Conservation (phyloP, 37 sponge, comb jelly and placozoan genomes). For the Theonella swinhoei region DNA sequence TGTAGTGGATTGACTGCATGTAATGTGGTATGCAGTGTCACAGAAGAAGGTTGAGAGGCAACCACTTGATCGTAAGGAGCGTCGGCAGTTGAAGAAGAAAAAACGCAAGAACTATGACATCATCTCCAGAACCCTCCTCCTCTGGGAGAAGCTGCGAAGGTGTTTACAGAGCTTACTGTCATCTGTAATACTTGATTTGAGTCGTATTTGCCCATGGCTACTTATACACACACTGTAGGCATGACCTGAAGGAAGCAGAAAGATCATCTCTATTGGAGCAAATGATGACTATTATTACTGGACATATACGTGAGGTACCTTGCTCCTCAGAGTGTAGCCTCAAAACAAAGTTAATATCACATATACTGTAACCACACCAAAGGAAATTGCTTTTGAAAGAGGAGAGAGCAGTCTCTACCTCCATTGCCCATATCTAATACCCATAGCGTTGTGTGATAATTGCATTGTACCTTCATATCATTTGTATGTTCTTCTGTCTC, state of each 20-base stretch:
- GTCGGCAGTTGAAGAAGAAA: conserved; percentile 20
- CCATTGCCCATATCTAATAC: background rate
- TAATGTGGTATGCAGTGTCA: background rate
- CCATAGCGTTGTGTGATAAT: background rate
- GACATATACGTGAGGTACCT: conserved; percentile 32
- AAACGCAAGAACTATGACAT: conserved; percentile 31
- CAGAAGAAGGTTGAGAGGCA: background rate
- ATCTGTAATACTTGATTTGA: background rate
- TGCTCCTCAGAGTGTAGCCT: no score
- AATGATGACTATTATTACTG: conserved; percentile 13
- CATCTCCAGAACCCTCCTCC: conserved; percentile 8
- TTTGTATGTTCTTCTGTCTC: conserved; percentile 3
- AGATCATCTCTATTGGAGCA: background rate
- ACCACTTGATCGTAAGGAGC: conserved; percentile 32
- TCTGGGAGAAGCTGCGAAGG: conserved; percentile 71
- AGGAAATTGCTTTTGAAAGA: background rate
- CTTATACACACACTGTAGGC: no score
- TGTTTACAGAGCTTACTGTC: background rate
- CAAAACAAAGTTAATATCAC: no score
- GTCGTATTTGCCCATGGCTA: no score
- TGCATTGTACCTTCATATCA: background rate
- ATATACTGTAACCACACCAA: background rate
- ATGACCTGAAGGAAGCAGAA: conserved; percentile 15
- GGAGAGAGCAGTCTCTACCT: background rate
- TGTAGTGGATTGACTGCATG: no score